Evolutionary conservation across 2,888 invertebrate species (phyloP).

Genomic region (Melanostoma scalare): DNA sequence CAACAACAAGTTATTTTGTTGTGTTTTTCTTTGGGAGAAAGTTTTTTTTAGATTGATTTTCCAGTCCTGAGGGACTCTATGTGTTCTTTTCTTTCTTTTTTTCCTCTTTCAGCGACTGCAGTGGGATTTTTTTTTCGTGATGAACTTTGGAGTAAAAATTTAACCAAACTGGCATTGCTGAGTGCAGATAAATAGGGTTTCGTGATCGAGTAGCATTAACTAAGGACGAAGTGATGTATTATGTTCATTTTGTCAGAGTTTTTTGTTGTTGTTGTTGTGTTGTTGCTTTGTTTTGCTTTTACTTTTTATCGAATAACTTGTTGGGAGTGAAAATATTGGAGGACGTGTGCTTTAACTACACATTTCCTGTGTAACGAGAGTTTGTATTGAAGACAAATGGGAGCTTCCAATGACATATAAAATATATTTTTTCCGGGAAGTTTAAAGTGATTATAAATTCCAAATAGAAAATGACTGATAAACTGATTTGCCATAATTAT

Average conservation of each 20-base stretch:
- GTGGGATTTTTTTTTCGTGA: conserved; percentile 17
- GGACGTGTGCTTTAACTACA: conserved; percentile 22
- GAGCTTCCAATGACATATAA: neutral
- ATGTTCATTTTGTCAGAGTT: conserved; percentile 62
- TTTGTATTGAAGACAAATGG: neutral
- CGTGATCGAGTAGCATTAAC: conserved; percentile 70
- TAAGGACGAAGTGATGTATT: conserved; percentile 70
- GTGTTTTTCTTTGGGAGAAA: conserved; percentile 50
- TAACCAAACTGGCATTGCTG: conserved; percentile 48
- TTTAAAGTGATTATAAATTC: too few species aligned
- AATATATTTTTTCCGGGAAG: too few species aligned
- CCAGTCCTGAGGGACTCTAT: conserved; percentile 28
- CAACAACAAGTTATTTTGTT: conserved; percentile 59
- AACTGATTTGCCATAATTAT: too few species aligned
- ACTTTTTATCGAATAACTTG: conserved; percentile 27
- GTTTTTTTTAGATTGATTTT: conserved; percentile 22
- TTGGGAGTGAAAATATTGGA: conserved; percentile 12
- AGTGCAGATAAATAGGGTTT: conserved; percentile 64
- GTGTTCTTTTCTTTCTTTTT: conserved; percentile 3
- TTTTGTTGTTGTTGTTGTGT: conserved; percentile 23
- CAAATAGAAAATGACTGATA: too few species aligned
- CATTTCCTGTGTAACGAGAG: neutral
- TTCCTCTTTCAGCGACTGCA: conserved; percentile 30
- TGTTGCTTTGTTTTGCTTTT: neutral
- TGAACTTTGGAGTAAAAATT: conserved; percentile 49